A percentile compares a stretch with the other conserved stretches of the same genome.
Evolutionary conservation across 2,888 invertebrate genomes (phyloP).

Genomic region (Aphodius granarius): DNA sequence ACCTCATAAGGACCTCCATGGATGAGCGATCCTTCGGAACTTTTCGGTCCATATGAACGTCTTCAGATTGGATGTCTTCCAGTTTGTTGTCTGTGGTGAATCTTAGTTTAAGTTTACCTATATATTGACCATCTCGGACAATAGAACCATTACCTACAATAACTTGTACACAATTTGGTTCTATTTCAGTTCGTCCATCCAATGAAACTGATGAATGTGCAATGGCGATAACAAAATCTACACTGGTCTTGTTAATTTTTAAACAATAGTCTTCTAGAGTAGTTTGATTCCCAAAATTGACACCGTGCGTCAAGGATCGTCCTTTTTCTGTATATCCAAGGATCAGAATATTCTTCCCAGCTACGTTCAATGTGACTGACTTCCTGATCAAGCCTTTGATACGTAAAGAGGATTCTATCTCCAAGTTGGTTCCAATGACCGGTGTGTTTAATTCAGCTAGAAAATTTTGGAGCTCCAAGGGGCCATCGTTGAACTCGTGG

Average conservation of each 20-base stretch:
- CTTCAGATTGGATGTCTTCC: conserved; percentile 68
- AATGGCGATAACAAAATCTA: not conserved
- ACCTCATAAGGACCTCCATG: conserved; percentile 62
- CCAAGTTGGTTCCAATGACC: conserved; percentile 75
- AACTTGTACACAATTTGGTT: not conserved
- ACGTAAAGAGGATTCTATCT: conserved; percentile 62
- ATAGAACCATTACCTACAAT: not conserved
- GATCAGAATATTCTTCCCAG: conserved; percentile 71
- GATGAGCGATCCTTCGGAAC: conserved; percentile 69
- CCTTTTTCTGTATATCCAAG: conserved; percentile 81
- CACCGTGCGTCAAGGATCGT: not conserved
- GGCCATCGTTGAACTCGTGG: conserved; percentile 87
- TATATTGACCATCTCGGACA: not conserved
- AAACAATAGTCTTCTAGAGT: not conserved
- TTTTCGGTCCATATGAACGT: conserved; percentile 69
- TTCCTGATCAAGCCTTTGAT: conserved; percentile 58
- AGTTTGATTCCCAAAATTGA: not conserved
- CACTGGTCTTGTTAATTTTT: not conserved
- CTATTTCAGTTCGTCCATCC: not conserved
- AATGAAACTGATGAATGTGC: not conserved
- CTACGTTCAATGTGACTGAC: conserved; percentile 66
- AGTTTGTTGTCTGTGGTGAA: conserved; percentile 77
- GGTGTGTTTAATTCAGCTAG: conserved; percentile 70
- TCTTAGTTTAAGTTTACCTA: conserved; percentile 59
- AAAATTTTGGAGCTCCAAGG: conserved; percentile 73